phyloP scores from a whole-genome alignment of 1,140 invertebrate genomes.

The Kradibia gibbosae region DNA sequence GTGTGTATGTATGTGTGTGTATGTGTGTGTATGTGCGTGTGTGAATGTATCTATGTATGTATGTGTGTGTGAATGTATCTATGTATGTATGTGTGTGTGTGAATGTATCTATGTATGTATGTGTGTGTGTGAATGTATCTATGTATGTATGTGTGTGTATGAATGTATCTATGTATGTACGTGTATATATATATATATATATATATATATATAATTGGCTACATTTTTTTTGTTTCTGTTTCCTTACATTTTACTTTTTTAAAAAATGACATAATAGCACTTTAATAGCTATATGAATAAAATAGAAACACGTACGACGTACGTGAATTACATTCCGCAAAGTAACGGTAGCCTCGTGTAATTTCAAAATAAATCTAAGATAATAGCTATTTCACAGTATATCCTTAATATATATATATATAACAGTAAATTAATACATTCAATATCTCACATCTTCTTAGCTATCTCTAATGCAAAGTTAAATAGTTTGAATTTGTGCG shows the following conservation, averaged over 20 bases:
- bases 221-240: no score
- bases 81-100: no score
- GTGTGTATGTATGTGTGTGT: no score
- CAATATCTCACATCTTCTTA: not conserved
- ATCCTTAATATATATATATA: not conserved
- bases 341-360: not conserved
- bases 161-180: no score
- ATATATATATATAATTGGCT: no score
- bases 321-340: not conserved
- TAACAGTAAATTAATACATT: not conserved
- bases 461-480: not conserved
- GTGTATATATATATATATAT: no score
- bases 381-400: not conserved
- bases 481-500: constrained; percentile 27
- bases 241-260: not conserved
- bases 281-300: constrained; percentile 13
- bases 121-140: no score
- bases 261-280: not conserved
- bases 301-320: not conserved
- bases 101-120: no score
- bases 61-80: no score
- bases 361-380: not conserved
- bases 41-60: no score
- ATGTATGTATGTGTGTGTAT: no score
- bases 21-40: no score